Evolutionary conservation across 2,113 vertebrate genomes (phyloP), one percentile per base, ranked within the genome.

Genomic region (Arvicanthis niloticus): DNA sequence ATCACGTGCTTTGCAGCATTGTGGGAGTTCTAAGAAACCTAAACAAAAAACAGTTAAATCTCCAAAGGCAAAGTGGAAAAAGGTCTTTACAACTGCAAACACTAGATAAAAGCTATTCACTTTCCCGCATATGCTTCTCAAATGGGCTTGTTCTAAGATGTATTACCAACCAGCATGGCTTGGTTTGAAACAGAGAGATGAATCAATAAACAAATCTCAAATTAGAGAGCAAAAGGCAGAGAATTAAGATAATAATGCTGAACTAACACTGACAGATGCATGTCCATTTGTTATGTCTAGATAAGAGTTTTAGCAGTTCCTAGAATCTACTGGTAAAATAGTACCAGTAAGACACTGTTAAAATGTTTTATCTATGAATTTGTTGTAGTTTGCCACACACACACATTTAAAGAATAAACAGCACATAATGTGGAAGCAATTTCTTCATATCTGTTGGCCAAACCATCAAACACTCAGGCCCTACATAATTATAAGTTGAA

Each of bases 161-260:
- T 42, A 82, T 89, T 73, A 70, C 5, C 9, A 93, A 88, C 3
- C 89, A 68, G 9, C 5, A 34, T 19, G 19, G 31, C 37, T 90
- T 93, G 60, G 22, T 96, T 42, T 90, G 81, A 97, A 92, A 88
- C 13, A 88, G 12, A 87, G 45, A 91, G 45, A 13, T 5, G 0
- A 2, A 95, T 95, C 84, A 53, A 96, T 68, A 76, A 80, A 34
- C 48, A 95, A 86, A 75, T 40, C 68, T 26, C 40, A 78, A 96
- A 70, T 11, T 24, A 88, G 48, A 84, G 58, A 34, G 37, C 21
- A 91, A 78, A 95, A 92, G 68, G 15, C 45, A 96, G 16, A 94
- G 15, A 95, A 72, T 40, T 81, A 88, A 94, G 60, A 72, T 56
- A 77, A 88, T 51, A 91, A 91, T 77, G 85, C 22, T 87, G 48